Evolutionary conservation across 1,140 invertebrate species (phyloP).

Genomic region (Leptinotarsa defecta): DNA sequence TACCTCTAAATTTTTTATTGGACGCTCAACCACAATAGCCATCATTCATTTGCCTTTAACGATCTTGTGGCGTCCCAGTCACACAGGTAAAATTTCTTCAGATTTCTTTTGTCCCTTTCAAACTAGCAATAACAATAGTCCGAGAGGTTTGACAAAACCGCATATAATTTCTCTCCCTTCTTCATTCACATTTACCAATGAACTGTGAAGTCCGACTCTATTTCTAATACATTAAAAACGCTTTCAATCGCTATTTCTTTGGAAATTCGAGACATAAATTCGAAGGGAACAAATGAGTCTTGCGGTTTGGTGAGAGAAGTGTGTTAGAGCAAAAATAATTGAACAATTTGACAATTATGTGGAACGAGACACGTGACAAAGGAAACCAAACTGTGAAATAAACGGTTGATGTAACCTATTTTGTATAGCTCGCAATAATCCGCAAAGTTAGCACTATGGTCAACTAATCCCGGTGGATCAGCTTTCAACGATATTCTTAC

Average conservation of each 20-base stretch:
- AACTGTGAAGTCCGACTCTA: slow-evolving; percentile 16
- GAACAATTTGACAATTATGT: not conserved
- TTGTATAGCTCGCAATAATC: too few species aligned
- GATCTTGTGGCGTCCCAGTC: slow-evolving; percentile 2
- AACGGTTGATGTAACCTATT: too few species aligned
- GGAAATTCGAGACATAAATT: not conserved
- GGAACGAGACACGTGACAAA: slow-evolving; percentile 2
- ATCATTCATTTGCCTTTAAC: slow-evolving; percentile 3
- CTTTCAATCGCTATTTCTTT: slow-evolving; percentile 11
- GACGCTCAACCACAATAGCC: slow-evolving; percentile 3
- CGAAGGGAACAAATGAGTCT: slow-evolving; percentile 17
- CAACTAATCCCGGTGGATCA: too few species aligned
- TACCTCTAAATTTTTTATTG: slow-evolving; percentile 13
- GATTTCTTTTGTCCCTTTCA: not conserved
- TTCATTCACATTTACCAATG: slow-evolving; percentile 11
- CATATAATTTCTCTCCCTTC: slow-evolving; percentile 24
- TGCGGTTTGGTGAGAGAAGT: not conserved
- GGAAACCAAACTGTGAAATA: not conserved
- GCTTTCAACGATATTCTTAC: too few species aligned
- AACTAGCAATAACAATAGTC: slow-evolving; percentile 17
- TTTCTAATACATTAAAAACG: slow-evolving; percentile 22
- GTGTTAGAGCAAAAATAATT: slow-evolving; percentile 15
- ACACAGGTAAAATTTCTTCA: slow-evolving; percentile 17
- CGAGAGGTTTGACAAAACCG: slow-evolving; percentile 27
- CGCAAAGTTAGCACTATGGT: too few species aligned